These are phyloP conservation scores for Helicoverpa zea DNA, from an alignment of 1,140 invertebrate species.

Conservation along the genomic window DNA sequence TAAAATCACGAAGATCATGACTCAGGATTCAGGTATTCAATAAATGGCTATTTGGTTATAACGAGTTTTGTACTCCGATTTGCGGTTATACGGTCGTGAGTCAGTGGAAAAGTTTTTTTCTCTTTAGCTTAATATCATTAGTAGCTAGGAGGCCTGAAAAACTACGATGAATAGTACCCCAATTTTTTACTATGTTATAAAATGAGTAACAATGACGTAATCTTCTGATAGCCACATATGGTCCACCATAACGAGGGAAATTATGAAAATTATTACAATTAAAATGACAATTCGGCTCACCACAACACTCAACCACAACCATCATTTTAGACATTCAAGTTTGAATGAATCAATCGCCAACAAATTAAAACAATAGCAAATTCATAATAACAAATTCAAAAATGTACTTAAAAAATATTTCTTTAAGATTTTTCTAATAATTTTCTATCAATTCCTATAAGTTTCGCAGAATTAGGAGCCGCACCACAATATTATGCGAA, in stretches of 20 bases:
- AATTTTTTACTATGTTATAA: not conserved
- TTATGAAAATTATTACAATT: no score
- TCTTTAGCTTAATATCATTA: slow-evolving; percentile 19
- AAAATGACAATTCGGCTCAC: no score
- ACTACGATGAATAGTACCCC: not conserved
- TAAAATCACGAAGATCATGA: slow-evolving; percentile 67
- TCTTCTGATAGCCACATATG: not conserved
- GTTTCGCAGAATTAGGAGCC: not conserved
- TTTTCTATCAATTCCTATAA: not conserved
- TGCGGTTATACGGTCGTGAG: slow-evolving; percentile 57
- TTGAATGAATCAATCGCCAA: no score
- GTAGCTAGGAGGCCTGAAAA: slow-evolving; percentile 3
- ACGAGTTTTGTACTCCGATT: slow-evolving; percentile 72
- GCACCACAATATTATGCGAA: slow-evolving; percentile 28
- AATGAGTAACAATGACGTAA: not conserved
- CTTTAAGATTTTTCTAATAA: no score
- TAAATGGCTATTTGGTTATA: slow-evolving; percentile 59
- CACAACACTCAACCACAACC: no score
- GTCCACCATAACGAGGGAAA: no score
- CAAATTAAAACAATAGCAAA: no score
- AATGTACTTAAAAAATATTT: no score
- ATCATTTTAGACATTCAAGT: no score
- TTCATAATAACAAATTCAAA: no score
- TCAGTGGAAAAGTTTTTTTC: slow-evolving; percentile 27
- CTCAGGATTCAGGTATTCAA: slow-evolving; percentile 61